phyloP scores from a whole-genome alignment of 1,140 invertebrate species.

The Catajapyx aquilonaris region DNA sequence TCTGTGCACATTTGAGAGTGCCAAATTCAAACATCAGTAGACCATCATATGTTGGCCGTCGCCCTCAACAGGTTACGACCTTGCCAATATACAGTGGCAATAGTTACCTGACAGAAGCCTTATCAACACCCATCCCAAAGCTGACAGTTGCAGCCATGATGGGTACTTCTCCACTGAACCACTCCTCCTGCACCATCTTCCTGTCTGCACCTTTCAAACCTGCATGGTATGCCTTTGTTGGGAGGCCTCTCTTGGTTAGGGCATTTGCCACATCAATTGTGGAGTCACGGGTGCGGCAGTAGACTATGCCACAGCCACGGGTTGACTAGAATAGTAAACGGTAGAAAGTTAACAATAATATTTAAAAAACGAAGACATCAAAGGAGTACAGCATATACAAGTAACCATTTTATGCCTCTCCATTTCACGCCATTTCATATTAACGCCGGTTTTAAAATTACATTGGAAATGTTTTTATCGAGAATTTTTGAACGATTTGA shows the following conservation, averaged over 20 bases:
- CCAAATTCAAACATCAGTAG: too few species aligned
- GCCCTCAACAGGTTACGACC: too few species aligned
- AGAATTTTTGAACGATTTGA: too few species aligned
- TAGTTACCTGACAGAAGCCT: slow-evolving; percentile 42
- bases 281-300: slow-evolving; percentile 40
- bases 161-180: slow-evolving; percentile 37
- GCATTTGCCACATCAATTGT: slow-evolving; percentile 35
- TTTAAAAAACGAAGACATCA: background rate
- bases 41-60: too few species aligned
- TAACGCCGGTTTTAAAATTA: too few species aligned
- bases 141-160: slow-evolving; percentile 40
- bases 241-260: slow-evolving; percentile 29
- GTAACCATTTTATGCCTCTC: too few species aligned
- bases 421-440: too few species aligned
- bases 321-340: slow-evolving; percentile 12
- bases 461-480: too few species aligned
- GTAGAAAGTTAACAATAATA: slow-evolving; percentile 4
- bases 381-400: background rate
- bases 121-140: slow-evolving; percentile 59
- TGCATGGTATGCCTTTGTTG: slow-evolving; percentile 39
- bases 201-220: slow-evolving; percentile 28
- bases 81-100: too few species aligned
- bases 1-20: too few species aligned
- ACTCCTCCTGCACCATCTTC: slow-evolving; percentile 33
- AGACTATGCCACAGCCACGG: slow-evolving; percentile 37